These are phyloP conservation scores for Hipparchia semele DNA, from an alignment of 2,888 invertebrate species.

Conservation along the genomic window DNA sequence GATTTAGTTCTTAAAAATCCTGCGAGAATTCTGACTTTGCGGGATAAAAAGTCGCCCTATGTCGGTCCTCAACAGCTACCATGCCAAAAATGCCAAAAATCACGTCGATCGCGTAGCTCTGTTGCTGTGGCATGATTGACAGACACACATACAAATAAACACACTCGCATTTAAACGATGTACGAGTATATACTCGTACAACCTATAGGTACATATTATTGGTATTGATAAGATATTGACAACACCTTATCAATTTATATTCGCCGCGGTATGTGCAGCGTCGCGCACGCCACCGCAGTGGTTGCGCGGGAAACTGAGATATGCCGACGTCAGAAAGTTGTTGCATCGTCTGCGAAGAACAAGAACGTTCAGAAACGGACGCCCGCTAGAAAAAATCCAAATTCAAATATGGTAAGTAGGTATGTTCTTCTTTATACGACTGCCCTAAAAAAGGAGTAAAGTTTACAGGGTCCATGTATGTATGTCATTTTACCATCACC, in stretches of 20 bases:
- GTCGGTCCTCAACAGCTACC: too few species aligned
- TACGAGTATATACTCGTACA: neutral
- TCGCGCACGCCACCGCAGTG: conserved; percentile 61
- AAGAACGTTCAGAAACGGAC: conserved; percentile 27
- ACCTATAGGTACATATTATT: too few species aligned
- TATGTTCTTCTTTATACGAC: conserved; percentile 10
- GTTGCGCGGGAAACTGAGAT: conserved; percentile 55
- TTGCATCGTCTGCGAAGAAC: conserved; percentile 26
- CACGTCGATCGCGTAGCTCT: too few species aligned
- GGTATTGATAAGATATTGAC: neutral
- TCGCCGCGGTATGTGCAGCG: conserved; percentile 52
- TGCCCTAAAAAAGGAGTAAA: too few species aligned
- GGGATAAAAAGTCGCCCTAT: too few species aligned
- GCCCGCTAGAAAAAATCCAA: conserved; percentile 37
- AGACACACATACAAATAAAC: too few species aligned
- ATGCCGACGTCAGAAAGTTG: conserved; percentile 50
- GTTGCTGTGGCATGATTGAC: too few species aligned
- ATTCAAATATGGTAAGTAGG: conserved; percentile 61
- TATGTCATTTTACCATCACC: too few species aligned
- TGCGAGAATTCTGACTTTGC: too few species aligned
- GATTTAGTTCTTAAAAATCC: too few species aligned
- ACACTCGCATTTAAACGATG: neutral
- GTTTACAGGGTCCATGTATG: too few species aligned
- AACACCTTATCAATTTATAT: conserved; percentile 35
- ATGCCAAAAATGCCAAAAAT: too few species aligned